phyloP scores from a whole-genome alignment of 1,140 invertebrate species.

The Schmidtea mediterranea region DNA sequence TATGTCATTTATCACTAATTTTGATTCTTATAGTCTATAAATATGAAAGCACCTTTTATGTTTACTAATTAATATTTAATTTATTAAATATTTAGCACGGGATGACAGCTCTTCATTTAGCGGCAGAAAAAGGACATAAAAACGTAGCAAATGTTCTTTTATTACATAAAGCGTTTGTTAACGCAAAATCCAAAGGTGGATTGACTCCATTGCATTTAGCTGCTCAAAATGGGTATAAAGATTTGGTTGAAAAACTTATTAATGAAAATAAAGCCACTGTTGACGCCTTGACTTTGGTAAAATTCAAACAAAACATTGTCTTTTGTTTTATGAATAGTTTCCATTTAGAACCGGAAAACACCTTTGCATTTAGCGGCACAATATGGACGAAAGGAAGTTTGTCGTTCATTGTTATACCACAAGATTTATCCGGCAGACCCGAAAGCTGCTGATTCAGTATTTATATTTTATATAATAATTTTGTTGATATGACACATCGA shows the following conservation, averaged over 20 bases:
- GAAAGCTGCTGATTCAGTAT: neutral
- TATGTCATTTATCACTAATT: too few species aligned
- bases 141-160: slow-evolving; percentile 53
- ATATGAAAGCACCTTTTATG: too few species aligned
- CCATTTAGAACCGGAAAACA: slow-evolving; percentile 15
- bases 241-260: slow-evolving; percentile 74
- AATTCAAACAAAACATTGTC: too few species aligned
- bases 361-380: slow-evolving; percentile 49
- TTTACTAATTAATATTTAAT: too few species aligned
- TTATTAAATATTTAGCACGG: slow-evolving; percentile 38
- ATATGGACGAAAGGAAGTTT: slow-evolving; percentile 66
- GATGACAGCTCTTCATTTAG: slow-evolving; percentile 68
- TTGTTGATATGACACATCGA: too few species aligned
- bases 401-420: slow-evolving; percentile 22
- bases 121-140: slow-evolving; percentile 61
- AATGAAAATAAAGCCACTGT: slow-evolving; percentile 30
- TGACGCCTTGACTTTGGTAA: slow-evolving; percentile 11
- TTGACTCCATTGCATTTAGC: slow-evolving; percentile 75
- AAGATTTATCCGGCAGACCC: neutral
- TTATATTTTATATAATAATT: too few species aligned
- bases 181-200: slow-evolving; percentile 32
- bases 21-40: too few species aligned
- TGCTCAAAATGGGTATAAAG: slow-evolving; percentile 57
- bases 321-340: neutral
- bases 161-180: slow-evolving; percentile 9